These are phyloP conservation scores for Microcebus tavaratra DNA, from an alignment of 2,113 vertebrate species.

Conservation along the genomic window DNA sequence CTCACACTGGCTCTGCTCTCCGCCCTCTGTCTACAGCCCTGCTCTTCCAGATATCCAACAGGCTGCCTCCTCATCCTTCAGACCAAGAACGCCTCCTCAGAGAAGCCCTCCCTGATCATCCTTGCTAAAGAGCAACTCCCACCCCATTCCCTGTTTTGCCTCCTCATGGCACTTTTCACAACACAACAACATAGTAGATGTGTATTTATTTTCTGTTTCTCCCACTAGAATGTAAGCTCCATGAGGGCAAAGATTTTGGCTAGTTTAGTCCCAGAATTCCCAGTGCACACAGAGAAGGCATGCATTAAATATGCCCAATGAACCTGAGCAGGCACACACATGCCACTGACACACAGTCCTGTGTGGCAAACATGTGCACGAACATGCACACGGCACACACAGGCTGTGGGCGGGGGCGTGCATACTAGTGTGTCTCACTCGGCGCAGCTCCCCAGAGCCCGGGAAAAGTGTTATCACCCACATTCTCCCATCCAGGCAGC, in stretches of 20 bases:
- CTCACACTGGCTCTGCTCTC: neutral
- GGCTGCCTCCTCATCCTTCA: neutral
- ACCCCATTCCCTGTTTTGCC: neutral
- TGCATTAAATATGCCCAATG: neutral
- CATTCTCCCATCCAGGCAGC: neutral
- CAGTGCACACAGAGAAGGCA: neutral
- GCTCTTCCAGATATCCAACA: neutral
- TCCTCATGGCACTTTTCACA: neutral
- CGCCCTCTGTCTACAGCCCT: neutral
- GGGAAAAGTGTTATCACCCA: neutral
- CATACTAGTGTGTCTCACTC: neutral
- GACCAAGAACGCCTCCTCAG: neutral
- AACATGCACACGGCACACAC: too few relatives aligned
- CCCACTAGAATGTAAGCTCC: neutral
- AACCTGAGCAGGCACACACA: neutral
- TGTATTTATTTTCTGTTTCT: neutral
- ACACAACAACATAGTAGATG: rapidly evolving
- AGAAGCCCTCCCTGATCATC: neutral
- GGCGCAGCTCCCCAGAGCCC: neutral
- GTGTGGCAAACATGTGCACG: neutral
- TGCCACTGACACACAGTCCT: neutral
- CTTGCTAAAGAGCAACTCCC: neutral
- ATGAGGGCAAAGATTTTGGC: neutral
- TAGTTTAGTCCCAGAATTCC: neutral
- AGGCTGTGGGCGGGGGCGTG: neutral